phyloP scores from a whole-genome alignment of 2,113 vertebrate genomes.

The Ceyx margarethae region DNA sequence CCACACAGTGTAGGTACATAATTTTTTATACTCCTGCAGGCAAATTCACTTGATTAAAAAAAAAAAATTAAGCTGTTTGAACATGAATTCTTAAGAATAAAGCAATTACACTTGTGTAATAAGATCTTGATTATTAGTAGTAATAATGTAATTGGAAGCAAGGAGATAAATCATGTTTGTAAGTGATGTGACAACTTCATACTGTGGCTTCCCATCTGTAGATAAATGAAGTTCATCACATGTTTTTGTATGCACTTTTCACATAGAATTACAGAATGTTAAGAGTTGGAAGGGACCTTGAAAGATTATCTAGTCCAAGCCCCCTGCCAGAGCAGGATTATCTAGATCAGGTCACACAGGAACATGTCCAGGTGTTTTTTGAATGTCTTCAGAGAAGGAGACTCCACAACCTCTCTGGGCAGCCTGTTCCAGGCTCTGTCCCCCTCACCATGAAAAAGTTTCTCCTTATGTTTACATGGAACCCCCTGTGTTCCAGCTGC shows the following conservation, averaged over 20 bases:
- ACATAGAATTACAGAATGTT: too few relatives aligned
- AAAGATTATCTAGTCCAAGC: too few relatives aligned
- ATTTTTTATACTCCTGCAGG: background rate
- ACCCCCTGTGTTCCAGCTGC: too few relatives aligned
- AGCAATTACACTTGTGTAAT: background rate
- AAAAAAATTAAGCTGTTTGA: background rate
- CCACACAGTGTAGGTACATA: background rate
- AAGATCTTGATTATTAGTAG: background rate
- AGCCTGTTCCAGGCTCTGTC: too few relatives aligned
- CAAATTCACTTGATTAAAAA: background rate
- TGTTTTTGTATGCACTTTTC: background rate
- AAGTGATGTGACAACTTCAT: background rate
- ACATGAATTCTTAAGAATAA: background rate
- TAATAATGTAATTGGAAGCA: background rate
- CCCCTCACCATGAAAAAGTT: too few relatives aligned
- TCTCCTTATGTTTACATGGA: too few relatives aligned
- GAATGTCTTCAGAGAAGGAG: too few relatives aligned
- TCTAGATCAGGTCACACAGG: too few relatives aligned
- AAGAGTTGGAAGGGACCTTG: too few relatives aligned
- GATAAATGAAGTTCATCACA: background rate
- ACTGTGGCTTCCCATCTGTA: background rate
- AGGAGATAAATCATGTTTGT: background rate
- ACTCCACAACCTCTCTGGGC: too few relatives aligned
- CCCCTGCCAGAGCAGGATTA: too few relatives aligned
- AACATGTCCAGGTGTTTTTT: too few relatives aligned